Evolutionary conservation across 2,797 vertebrate species (phyloP).

Genomic region (Podarcis siculus): DNA sequence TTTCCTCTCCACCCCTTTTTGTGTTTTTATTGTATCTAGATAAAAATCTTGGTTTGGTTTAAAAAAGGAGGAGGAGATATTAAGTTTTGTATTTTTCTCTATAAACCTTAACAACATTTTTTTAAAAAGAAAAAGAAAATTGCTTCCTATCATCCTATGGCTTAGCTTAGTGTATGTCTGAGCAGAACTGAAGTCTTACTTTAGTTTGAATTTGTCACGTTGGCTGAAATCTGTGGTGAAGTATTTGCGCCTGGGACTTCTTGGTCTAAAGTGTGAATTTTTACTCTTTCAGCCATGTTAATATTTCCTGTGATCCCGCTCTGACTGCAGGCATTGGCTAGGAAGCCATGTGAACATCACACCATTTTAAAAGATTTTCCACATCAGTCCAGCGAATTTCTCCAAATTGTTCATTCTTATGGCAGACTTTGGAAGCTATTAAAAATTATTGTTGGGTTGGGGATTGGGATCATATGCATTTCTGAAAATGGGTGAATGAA

Average conservation of each 20-base stretch:
- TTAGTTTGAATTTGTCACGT: neutral
- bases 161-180: neutral
- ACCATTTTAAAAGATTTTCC: slow-evolving; percentile 5
- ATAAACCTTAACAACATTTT: too few species aligned
- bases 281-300: neutral
- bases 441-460: neutral
- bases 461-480: neutral
- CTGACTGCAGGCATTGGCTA: neutral
- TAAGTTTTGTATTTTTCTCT: too few species aligned
- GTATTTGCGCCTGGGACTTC: neutral
- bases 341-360: neutral
- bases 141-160: neutral
- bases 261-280: neutral
- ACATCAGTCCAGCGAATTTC: neutral
- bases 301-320: neutral
- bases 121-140: too few species aligned
- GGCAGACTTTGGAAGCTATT: neutral
- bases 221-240: neutral
- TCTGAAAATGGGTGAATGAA: slow-evolving; percentile 4
- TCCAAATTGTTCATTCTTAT: neutral
- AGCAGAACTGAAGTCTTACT: neutral
- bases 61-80: too few species aligned
- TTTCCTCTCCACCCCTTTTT: too few species aligned
- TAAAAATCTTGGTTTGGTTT: too few species aligned
- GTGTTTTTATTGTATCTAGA: too few species aligned